These are phyloP conservation scores for Polyommatus icarus DNA, from an alignment of 2,888 invertebrate species.

Conservation along the genomic window DNA sequence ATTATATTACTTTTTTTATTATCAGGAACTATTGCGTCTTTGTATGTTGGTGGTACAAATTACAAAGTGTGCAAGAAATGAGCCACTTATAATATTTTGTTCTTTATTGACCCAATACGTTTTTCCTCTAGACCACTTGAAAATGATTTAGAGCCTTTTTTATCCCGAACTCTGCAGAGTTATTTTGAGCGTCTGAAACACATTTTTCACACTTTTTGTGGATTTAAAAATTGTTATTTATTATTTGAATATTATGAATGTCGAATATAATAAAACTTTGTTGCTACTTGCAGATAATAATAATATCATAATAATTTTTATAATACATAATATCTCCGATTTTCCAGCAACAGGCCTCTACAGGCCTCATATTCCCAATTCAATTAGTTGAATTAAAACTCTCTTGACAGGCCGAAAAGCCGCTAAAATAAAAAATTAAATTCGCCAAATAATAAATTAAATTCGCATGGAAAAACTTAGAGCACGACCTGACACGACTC, in stretches of 20 bases:
- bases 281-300: too few species aligned
- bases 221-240: background rate
- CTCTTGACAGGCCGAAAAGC: too few species aligned
- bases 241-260: too few species aligned
- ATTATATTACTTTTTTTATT: too few species aligned
- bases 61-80: background rate
- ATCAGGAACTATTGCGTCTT: background rate
- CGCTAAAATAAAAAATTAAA: too few species aligned
- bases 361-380: too few species aligned
- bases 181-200: background rate
- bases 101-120: background rate
- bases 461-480: background rate
- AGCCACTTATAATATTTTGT: background rate
- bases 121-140: background rate
- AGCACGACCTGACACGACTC: background rate
- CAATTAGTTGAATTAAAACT: too few species aligned
- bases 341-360: too few species aligned
- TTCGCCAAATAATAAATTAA: too few species aligned
- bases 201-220: constrained; percentile 8
- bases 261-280: too few species aligned
- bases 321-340: too few species aligned
- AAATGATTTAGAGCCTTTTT: background rate
- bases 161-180: background rate
- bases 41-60: background rate
- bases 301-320: too few species aligned